Evolutionary conservation across 2,797 vertebrate species (phyloP).

Genomic region (Xenops minutus): DNA sequence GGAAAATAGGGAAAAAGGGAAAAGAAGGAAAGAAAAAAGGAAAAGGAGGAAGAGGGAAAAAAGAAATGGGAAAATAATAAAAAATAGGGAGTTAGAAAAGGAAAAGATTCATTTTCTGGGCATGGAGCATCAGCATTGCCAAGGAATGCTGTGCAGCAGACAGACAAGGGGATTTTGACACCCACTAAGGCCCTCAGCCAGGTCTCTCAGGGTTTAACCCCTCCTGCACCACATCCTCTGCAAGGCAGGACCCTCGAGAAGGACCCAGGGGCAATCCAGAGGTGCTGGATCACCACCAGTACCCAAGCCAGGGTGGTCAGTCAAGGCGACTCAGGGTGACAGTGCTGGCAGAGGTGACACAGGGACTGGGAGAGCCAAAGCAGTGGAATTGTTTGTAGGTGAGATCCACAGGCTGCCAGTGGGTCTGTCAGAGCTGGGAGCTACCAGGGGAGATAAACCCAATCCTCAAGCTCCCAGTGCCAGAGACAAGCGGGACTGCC

Average conservation of each 20-base stretch:
- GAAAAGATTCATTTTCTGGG: not conserved
- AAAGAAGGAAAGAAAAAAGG: not conserved
- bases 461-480: not conserved
- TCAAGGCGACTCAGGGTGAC: not conserved
- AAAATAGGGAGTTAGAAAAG: not conserved
- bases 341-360: not conserved
- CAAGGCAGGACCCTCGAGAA: not conserved
- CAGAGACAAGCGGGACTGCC: not conserved
- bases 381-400: rapidly evolving
- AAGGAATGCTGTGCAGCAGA: not conserved
- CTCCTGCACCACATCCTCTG: not conserved
- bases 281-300: not conserved
- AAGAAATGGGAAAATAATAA: too few species aligned
- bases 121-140: not conserved
- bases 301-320: not conserved
- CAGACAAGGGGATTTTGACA: not conserved
- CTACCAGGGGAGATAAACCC: not conserved
- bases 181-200: not conserved
- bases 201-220: not conserved
- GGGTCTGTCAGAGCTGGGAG: rapidly evolving
- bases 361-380: not conserved
- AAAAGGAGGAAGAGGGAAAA: not conserved
- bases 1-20: not conserved
- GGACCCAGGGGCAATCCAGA: not conserved
- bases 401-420: not conserved